These are phyloP conservation scores for Tipula helvola DNA, from an alignment of 2,888 invertebrate genomes.

Conservation along the genomic window DNA sequence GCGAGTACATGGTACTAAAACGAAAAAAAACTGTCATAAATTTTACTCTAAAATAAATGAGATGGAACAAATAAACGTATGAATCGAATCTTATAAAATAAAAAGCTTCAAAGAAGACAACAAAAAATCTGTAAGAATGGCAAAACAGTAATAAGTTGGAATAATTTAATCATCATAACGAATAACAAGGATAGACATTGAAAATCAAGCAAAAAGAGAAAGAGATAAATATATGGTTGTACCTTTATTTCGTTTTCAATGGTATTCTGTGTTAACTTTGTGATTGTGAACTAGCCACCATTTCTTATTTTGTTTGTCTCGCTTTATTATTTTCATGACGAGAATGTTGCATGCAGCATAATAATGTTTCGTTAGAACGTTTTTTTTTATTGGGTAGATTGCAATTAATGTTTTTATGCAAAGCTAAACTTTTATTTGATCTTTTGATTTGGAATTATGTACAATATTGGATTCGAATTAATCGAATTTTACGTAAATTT, in stretches of 20 bases:
- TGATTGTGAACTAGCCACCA: not conserved
- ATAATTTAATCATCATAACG: not conserved
- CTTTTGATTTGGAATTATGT: too few species aligned
- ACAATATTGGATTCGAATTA: too few species aligned
- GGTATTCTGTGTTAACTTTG: not conserved
- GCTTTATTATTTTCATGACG: not conserved
- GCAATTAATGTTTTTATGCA: too few species aligned
- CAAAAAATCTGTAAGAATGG: not conserved
- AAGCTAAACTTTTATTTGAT: too few species aligned
- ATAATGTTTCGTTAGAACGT: not conserved
- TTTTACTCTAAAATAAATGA: not conserved
- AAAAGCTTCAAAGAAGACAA: not conserved
- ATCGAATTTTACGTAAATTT: too few species aligned
- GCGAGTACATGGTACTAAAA: not conserved
- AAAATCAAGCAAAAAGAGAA: not conserved
- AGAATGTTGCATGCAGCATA: not conserved
- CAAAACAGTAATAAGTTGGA: not conserved
- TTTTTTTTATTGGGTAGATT: too few species aligned
- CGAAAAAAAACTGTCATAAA: not conserved
- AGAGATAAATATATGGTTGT: not conserved
- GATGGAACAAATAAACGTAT: conserved; percentile 4
- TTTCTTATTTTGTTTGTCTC: not conserved
- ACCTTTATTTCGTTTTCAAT: not conserved
- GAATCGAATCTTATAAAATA: not conserved
- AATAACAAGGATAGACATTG: not conserved